A percentile compares a stretch with the other conserved stretches of the same genome.
Evolutionary conservation across 2,113 vertebrate species (phyloP).

Genomic region (Agelaius phoeniceus): DNA sequence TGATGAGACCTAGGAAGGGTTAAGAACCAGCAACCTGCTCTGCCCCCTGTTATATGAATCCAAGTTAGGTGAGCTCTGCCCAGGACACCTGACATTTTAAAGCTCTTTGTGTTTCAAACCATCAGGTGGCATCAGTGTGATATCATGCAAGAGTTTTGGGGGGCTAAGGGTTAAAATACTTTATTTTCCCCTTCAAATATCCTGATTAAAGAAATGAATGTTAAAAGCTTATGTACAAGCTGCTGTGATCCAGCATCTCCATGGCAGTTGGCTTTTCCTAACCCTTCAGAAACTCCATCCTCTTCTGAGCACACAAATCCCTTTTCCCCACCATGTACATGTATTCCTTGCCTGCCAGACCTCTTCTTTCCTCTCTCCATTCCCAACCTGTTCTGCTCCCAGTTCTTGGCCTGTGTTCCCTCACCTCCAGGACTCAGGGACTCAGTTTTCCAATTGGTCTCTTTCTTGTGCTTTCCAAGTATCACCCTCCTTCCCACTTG

Average conservation of each 20-base stretch:
- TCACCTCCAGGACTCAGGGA: background rate
- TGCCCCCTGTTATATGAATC: rapidly evolving
- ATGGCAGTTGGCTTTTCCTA: background rate
- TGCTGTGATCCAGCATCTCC: rapidly evolving
- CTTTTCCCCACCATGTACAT: background rate
- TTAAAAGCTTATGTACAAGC: background rate
- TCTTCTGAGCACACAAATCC: background rate
- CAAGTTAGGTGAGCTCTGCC: background rate
- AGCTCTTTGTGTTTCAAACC: background rate
- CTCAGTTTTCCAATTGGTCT: background rate
- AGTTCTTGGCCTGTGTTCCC: background rate
- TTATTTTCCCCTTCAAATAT: background rate
- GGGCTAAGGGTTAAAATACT: background rate
- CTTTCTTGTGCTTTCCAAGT: rapidly evolving
- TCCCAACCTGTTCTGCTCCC: background rate
- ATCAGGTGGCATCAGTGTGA: background rate
- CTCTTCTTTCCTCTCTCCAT: background rate
- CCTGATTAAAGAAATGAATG: rapidly evolving
- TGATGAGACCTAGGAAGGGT: background rate
- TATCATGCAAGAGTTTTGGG: rapidly evolving
- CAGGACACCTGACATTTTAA: background rate
- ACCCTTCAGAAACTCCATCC: background rate
- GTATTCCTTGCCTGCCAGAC: background rate
- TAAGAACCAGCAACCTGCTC: background rate
- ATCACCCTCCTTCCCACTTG: rapidly evolving